These are phyloP conservation scores for Macrobrachium rosenbergii DNA, from an alignment of 1,140 invertebrate genomes.

Conservation along the genomic window DNA sequence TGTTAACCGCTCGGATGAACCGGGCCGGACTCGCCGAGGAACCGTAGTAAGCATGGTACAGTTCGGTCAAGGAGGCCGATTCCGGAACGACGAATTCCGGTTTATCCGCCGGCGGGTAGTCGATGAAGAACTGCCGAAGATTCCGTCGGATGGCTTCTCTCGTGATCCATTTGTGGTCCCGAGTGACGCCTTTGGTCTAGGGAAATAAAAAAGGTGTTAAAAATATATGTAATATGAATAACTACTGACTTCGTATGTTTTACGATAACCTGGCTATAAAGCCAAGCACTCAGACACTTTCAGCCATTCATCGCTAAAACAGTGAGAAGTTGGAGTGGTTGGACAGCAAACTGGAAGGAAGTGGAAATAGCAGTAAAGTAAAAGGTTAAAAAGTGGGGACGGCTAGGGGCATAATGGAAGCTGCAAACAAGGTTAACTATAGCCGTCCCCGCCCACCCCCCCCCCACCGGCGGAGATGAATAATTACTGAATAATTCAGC, in stretches of 20 bases:
- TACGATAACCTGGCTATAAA: too few species aligned
- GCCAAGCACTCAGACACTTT: not conserved
- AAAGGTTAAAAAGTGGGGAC: too few species aligned
- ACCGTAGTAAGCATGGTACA: conserved; percentile 49
- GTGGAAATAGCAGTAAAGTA: not conserved
- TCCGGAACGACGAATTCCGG: conserved; percentile 35
- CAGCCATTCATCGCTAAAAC: not conserved
- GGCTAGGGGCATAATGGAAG: too few species aligned
- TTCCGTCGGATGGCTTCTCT: conserved; percentile 49
- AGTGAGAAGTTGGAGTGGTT: too few species aligned
- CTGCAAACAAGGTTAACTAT: too few species aligned
- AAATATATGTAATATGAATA: too few species aligned
- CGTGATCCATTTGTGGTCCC: conserved; percentile 60
- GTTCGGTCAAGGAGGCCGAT: conserved; percentile 31
- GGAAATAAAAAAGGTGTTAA: not conserved
- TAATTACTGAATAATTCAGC: too few species aligned
- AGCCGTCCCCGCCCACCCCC: too few species aligned
- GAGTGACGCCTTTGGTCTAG: conserved; percentile 32
- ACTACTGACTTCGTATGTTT: too few species aligned
- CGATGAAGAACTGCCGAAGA: conserved; percentile 45
- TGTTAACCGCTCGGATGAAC: conserved; percentile 55
- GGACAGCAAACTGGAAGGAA: not conserved
- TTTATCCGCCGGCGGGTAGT: conserved; percentile 24
- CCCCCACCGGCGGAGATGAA: too few species aligned
- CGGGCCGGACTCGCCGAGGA: conserved; percentile 26